A percentile compares a stretch with the other conserved stretches of the same genome.
Evolutionary conservation across 2,888 invertebrate genomes (phyloP).

Genomic region (Shargacucullia verbasci): DNA sequence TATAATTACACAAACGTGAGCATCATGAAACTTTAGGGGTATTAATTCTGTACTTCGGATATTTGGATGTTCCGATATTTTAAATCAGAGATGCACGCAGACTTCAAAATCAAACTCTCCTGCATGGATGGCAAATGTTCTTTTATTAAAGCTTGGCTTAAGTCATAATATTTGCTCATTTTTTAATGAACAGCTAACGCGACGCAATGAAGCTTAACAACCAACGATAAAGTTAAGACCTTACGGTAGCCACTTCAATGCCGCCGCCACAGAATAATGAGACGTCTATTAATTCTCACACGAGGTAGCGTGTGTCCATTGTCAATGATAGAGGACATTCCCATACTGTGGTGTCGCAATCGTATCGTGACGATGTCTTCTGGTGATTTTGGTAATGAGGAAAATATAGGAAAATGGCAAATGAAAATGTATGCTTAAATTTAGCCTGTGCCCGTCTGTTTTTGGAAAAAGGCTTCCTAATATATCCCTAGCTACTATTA

Average conservation of each 20-base stretch:
- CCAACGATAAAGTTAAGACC: conserved; percentile 44
- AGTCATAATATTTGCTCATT: no score
- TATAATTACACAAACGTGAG: no score
- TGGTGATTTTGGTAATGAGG: conserved; percentile 31
- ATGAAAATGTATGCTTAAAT: not conserved
- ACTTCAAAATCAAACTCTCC: no score
- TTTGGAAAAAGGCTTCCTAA: no score
- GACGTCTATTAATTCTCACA: conserved; percentile 77
- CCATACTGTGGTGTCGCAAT: conserved; percentile 67
- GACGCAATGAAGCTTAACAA: conserved; percentile 41
- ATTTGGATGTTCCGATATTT: no score
- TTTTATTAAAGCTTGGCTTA: no score
- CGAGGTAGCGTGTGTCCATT: conserved; percentile 55
- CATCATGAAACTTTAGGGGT: no score
- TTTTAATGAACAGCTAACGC: conserved; percentile 23
- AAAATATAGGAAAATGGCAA: conserved; percentile 16
- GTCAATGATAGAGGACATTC: conserved; percentile 68
- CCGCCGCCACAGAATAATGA: conserved; percentile 66
- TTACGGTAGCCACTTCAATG: conserved; percentile 63
- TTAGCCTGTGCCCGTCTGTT: no score
- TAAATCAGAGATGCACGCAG: no score
- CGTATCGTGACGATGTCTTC: conserved; percentile 63
- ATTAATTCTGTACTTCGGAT: no score
- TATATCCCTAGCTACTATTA: no score
- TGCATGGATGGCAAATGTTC: no score